Conservation (phyloP, 1,140 invertebrate genomes). For the Diprion similis region DNA sequence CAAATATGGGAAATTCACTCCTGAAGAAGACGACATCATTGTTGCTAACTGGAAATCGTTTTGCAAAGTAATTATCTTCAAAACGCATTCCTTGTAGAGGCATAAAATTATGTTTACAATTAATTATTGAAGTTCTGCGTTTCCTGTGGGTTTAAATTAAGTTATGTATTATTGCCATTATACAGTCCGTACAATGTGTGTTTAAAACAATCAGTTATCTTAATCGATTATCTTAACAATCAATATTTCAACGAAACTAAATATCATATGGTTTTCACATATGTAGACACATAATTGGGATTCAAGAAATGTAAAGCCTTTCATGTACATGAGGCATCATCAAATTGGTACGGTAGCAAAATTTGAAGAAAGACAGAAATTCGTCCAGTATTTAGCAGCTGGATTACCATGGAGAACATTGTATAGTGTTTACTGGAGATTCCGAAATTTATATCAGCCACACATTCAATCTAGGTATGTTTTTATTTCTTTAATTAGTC, state of each 20-base stretch:
- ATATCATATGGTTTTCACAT: conserved; percentile 13
- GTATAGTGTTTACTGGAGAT: conserved; percentile 48
- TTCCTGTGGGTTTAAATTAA: neutral
- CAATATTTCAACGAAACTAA: neutral
- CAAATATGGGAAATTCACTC: conserved; percentile 37
- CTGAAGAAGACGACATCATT: conserved; percentile 47
- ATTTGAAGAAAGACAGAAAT: conserved; percentile 40
- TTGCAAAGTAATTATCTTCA: conserved; percentile 43
- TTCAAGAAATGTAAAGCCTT: conserved; percentile 32
- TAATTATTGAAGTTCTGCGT: conserved; percentile 10
- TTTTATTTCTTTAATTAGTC: conserved; percentile 19
- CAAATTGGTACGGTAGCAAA: conserved; percentile 31
- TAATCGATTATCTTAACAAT: too few relatives aligned
- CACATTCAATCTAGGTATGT: conserved; percentile 40
- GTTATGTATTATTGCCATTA: conserved; percentile 23
- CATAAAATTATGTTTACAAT: conserved; percentile 7
- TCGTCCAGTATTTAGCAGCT: conserved; percentile 49
- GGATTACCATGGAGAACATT: conserved; percentile 43
- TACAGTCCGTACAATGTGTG: neutral
- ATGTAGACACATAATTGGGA: conserved; percentile 48
- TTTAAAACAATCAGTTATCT: too few relatives aligned
- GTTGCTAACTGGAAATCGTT: conserved; percentile 52
- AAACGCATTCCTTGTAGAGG: conserved; percentile 11
- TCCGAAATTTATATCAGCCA: conserved; percentile 35
- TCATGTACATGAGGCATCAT: conserved; percentile 36